Base-by-base conservation (phyloP, 2,797 vertebrate genomes). In the Urocyon cinereoargenteus region DNA sequence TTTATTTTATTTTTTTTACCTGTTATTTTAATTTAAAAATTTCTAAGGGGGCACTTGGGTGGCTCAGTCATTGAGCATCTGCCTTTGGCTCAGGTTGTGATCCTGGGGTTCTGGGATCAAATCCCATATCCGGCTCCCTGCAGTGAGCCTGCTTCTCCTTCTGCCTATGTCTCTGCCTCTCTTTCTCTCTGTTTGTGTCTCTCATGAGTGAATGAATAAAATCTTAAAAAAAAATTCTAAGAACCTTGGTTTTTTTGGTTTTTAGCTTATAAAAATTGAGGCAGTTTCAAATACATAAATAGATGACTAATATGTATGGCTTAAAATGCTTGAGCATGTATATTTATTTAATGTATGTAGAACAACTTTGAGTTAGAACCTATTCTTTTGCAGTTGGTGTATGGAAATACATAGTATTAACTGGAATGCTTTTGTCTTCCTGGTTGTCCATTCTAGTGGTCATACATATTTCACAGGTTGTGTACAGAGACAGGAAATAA, bases 21-120 rank as follows among this genome's bases (percentile, higher is more conserved):
- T 89, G 34, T 86, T 94, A 68, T n/a, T 94, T 95, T 91, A 79
- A 81, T 70, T 89, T 28, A 85, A 91, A 95, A 79, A 24, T 57
- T 81, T 92, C 36, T 49, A 45, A 45, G 40, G 6, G 40, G 6
- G 40, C 40, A 45, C 40, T 45, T 45, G 40, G 40, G 40, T 45
- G 40, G 40, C 40, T 45, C 40, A 45, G 40, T 45, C 40, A 45
- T 45, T 45, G 40, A 45, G 40, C 6, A 40, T 40, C 40, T 40
- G 40, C 40, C 40, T 45, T 45, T 45, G 40, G 40, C 40, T 45
- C 3, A 45, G 40, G 40, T 45, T 45, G 40, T 8, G 40, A 45
- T 45, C 40, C 40, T 45, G 40, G 40, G 40, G 40, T 45, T 45
- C 40, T 45, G 40, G 6, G 40, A 45, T 45, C 40, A 45, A 7